Evolutionary conservation across 2,797 vertebrate genomes (phyloP).

Genomic region (Rhabdophis nuchalis): DNA sequence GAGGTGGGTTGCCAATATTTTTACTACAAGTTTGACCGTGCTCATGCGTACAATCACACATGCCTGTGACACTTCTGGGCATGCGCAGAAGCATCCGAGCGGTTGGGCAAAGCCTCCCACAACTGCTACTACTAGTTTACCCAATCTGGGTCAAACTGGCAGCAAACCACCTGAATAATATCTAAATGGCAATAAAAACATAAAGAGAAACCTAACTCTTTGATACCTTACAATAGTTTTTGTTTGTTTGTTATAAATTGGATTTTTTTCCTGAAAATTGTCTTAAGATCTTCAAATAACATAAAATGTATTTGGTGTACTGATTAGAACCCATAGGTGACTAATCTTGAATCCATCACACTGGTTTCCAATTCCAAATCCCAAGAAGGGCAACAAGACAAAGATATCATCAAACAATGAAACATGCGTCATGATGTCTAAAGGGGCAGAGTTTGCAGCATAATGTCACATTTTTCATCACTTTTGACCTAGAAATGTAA

Average conservation of each 20-base stretch:
- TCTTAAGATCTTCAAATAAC: neutral
- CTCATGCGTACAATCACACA: too few relatives aligned
- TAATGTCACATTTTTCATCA: neutral
- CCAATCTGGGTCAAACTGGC: too few relatives aligned
- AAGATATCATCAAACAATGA: neutral
- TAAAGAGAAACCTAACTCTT: neutral
- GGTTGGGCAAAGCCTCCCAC: too few relatives aligned
- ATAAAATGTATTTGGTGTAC: neutral
- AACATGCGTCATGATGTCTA: neutral
- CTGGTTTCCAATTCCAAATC: neutral
- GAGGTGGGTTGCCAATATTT: too few relatives aligned
- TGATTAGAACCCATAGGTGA: neutral
- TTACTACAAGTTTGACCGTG: too few relatives aligned
- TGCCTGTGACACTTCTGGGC: too few relatives aligned
- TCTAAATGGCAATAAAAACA: neutral
- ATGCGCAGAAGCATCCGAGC: too few relatives aligned
- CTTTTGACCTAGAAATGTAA: neutral
- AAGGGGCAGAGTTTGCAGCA: neutral
- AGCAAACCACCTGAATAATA: neutral
- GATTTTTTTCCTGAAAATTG: neutral
- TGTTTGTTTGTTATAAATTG: neutral
- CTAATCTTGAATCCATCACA: neutral
- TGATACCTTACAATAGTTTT: neutral
- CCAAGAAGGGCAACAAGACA: neutral
- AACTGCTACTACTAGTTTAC: too few relatives aligned